phyloP scores from a whole-genome alignment of 2,797 vertebrate species.

The Melanotaenia boesemani region DNA sequence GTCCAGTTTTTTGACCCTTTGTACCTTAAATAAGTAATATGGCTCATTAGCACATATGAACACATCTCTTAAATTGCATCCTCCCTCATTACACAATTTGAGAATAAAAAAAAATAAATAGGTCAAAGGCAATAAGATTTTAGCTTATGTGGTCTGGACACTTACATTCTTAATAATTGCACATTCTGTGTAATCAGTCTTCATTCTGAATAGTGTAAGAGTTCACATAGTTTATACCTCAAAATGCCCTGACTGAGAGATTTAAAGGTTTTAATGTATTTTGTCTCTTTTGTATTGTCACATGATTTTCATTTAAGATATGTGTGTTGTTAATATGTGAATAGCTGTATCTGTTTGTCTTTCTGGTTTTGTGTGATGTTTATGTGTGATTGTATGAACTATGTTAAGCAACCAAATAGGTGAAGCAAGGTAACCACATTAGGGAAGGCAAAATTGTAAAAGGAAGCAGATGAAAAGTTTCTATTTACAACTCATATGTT shows the following conservation, averaged over 20 bases:
- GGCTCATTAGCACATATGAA: background rate
- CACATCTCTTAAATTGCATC: background rate
- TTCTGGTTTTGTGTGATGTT: background rate
- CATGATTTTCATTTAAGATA: background rate
- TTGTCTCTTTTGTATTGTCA: background rate
- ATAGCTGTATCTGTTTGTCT: background rate
- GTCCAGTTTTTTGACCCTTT: background rate
- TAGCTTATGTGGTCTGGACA: background rate
- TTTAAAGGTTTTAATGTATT: background rate
- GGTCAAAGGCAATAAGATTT: no score
- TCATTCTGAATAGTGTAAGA: background rate
- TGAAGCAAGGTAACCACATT: background rate
- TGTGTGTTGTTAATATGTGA: background rate
- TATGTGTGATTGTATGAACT: background rate
- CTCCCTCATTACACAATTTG: background rate
- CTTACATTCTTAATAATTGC: background rate
- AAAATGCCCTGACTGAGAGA: background rate
- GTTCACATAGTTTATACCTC: background rate
- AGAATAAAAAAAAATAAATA: background rate
- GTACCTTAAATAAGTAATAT: background rate
- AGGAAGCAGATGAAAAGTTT: background rate
- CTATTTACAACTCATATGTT: background rate
- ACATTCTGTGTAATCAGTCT: background rate
- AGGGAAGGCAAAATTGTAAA: background rate
- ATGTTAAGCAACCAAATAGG: background rate